phyloP scores from a whole-genome alignment of 2,113 vertebrate genomes.

The Hippocampus mohnikei region DNA sequence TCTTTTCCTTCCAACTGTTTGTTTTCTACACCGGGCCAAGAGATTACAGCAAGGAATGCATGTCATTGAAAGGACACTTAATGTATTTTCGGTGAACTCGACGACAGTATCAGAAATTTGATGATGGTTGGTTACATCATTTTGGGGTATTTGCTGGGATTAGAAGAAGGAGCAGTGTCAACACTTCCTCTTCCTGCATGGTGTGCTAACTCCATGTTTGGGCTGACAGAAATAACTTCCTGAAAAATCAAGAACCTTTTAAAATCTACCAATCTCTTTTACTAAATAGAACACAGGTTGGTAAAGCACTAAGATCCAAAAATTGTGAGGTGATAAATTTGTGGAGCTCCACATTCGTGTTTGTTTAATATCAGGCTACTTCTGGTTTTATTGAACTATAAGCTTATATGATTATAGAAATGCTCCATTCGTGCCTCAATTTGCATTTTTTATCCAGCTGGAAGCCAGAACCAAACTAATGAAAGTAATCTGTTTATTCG shows the following conservation, averaged over 20 bases:
- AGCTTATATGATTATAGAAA: background rate
- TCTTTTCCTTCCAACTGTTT: slow-evolving; percentile 27
- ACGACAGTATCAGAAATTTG: background rate
- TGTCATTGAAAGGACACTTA: slow-evolving; percentile 9
- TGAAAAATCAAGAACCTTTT: too few species aligned
- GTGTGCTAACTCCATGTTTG: background rate
- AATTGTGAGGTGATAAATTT: background rate
- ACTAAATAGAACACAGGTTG: too few species aligned
- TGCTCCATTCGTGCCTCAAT: background rate
- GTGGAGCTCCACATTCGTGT: background rate
- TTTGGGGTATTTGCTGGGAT: background rate
- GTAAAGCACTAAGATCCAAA: background rate
- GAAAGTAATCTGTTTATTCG: background rate
- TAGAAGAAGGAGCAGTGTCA: background rate
- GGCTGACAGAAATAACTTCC: background rate
- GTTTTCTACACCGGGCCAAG: slow-evolving; percentile 1
- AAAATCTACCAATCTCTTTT: too few species aligned
- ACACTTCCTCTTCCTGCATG: slow-evolving; percentile 21
- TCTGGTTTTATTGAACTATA: background rate
- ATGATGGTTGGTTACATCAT: slow-evolving; percentile 1
- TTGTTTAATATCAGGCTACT: background rate
- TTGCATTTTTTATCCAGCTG: background rate
- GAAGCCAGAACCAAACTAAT: background rate
- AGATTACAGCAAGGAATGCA: background rate
- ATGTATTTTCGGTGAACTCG: background rate